Evolutionary conservation across 2,888 invertebrate genomes (phyloP).

Genomic region (Ramazzottius varieornatus): DNA sequence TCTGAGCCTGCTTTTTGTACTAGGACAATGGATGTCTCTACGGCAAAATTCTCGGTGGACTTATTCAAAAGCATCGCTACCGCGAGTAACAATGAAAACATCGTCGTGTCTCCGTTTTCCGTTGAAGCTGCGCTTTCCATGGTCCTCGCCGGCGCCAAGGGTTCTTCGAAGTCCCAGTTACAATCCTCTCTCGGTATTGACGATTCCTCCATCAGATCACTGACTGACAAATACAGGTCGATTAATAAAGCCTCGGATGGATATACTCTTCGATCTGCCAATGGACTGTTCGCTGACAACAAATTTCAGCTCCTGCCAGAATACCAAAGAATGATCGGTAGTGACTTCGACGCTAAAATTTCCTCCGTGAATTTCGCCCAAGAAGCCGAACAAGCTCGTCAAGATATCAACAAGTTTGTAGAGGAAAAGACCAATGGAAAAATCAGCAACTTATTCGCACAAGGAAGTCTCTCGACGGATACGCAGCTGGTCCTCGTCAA

Average conservation of each 20-base stretch:
- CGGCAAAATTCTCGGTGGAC: background rate
- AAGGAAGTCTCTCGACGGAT: background rate
- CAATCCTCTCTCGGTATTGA: background rate
- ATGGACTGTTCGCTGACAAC: background rate
- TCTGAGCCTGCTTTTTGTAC: no score
- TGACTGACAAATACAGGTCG: background rate
- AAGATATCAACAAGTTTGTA: background rate
- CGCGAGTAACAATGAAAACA: background rate
- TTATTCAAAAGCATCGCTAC: background rate
- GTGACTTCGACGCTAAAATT: background rate
- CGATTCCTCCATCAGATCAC: background rate
- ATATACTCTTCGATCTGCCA: background rate
- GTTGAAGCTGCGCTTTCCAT: background rate
- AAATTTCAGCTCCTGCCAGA: background rate
- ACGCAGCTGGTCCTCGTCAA: background rate
- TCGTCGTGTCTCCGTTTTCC: background rate
- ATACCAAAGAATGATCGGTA: background rate
- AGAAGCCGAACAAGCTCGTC: background rate
- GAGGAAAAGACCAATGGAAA: background rate
- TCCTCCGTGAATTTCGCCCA: background rate
- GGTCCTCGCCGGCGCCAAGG: background rate
- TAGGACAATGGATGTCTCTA: no score
- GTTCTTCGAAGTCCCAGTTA: background rate
- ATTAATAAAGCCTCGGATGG: background rate
- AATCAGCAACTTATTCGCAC: background rate